These are phyloP conservation scores for Harpagus bidentatus DNA, from an alignment of 2,113 vertebrate genomes.

Conservation along the genomic window DNA sequence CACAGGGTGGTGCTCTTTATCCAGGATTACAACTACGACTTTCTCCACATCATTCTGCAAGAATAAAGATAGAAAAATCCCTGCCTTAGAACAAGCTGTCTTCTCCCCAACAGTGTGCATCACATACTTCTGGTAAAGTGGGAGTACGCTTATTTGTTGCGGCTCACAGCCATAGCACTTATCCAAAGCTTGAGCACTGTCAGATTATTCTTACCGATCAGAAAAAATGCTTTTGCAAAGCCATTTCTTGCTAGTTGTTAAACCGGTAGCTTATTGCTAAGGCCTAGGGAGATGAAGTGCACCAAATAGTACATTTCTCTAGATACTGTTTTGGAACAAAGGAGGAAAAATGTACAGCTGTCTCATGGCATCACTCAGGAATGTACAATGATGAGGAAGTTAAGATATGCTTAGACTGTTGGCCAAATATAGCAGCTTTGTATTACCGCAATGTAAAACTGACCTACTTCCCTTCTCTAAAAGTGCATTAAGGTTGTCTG, in stretches of 20 bases:
- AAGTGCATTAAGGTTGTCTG: background rate
- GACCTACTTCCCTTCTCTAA: background rate
- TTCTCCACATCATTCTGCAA: constrained; percentile 96
- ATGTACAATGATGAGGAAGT: background rate
- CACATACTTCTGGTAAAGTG: background rate
- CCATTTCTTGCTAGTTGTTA: background rate
- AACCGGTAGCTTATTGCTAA: background rate
- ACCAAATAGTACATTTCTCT: background rate
- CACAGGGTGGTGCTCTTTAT: constrained; percentile 97
- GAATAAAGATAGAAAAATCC: background rate
- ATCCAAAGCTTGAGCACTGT: background rate
- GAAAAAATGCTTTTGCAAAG: background rate
- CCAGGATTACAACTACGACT: constrained; percentile 95
- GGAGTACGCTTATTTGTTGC: background rate
- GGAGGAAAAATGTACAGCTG: background rate
- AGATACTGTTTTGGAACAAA: background rate
- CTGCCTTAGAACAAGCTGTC: background rate
- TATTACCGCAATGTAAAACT: background rate
- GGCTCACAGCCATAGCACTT: background rate
- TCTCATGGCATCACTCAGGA: background rate
- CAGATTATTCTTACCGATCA: background rate
- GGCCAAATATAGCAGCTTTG: background rate
- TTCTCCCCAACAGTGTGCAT: background rate
- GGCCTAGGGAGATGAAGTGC: background rate
- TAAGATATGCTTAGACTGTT: fast-evolving